These are phyloP conservation scores for Scytalopus superciliaris DNA, from an alignment of 2,113 vertebrate species.

Conservation along the genomic window DNA sequence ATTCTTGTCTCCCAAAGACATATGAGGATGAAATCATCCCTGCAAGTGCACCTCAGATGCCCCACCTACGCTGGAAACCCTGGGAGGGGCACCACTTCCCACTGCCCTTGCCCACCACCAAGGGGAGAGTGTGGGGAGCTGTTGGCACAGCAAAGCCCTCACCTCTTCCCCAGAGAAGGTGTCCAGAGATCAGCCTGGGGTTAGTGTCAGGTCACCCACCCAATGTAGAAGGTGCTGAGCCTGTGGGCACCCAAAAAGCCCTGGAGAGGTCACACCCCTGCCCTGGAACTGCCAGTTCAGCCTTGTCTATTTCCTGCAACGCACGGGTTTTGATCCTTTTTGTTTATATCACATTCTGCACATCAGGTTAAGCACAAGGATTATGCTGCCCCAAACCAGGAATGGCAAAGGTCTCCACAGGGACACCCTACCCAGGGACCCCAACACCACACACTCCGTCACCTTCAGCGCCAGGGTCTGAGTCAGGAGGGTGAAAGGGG, in stretches of 20 bases:
- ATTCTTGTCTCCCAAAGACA: neutral
- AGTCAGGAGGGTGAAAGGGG: fast-evolving
- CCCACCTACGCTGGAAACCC: neutral
- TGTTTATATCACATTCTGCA: fast-evolving
- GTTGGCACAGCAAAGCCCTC: neutral
- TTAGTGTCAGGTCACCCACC: neutral
- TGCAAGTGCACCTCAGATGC: neutral
- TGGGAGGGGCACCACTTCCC: fast-evolving
- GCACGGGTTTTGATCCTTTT: fast-evolving
- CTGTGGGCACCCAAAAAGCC: neutral
- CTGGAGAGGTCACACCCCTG: neutral
- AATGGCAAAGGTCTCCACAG: neutral
- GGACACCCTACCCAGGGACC: neutral
- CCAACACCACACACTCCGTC: neutral
- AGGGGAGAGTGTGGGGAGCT: neutral
- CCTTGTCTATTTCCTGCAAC: fast-evolving
- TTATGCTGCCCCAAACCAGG: neutral
- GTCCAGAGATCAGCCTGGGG: neutral
- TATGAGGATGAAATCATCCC: neutral
- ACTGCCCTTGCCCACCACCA: fast-evolving
- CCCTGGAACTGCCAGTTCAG: neutral
- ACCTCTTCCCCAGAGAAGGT: fast-evolving
- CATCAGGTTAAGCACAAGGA: neutral
- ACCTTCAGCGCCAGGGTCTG: neutral
- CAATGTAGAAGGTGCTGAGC: fast-evolving